Evolutionary conservation across 2,113 vertebrate genomes (phyloP).

Genomic region (Gadus macrocephalus): DNA sequence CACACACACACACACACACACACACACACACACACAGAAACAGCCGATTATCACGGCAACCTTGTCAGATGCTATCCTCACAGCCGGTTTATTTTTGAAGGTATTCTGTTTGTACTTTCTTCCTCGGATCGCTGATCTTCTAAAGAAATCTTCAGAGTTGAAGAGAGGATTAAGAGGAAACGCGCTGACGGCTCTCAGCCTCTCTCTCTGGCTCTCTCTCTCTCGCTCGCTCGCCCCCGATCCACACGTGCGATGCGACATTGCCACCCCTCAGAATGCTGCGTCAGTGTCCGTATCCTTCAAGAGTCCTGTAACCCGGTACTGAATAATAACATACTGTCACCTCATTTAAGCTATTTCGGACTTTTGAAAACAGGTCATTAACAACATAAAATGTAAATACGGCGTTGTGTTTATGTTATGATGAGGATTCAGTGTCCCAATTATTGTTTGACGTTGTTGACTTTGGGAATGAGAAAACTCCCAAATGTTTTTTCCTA

Average conservation of each 20-base stretch:
- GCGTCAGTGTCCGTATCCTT: background rate
- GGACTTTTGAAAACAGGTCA: too few relatives aligned
- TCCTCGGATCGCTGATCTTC: too few relatives aligned
- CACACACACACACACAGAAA: background rate
- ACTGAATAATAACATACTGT: background rate
- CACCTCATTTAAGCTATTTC: too few relatives aligned
- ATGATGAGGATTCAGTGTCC: too few relatives aligned
- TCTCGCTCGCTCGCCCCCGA: background rate
- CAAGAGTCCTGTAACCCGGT: background rate
- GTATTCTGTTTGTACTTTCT: too few relatives aligned
- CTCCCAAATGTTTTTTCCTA: background rate
- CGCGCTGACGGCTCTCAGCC: background rate
- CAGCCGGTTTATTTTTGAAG: too few relatives aligned
- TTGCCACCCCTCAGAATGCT: background rate
- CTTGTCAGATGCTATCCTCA: too few relatives aligned
- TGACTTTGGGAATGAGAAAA: too few relatives aligned
- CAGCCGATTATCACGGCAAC: background rate
- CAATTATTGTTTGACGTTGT: too few relatives aligned
- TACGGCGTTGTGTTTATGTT: too few relatives aligned
- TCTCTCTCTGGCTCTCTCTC: background rate
- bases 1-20: background rate
- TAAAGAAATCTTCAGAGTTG: background rate
- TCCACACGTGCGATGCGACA: background rate
- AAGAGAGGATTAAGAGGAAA: slow-evolving; percentile 9
- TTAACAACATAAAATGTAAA: too few relatives aligned